Percentiles rank a stretch among this genome's conserved stretches.
Conservation (phyloP, 2,888 invertebrate species). For the Lamproptera curius region DNA sequence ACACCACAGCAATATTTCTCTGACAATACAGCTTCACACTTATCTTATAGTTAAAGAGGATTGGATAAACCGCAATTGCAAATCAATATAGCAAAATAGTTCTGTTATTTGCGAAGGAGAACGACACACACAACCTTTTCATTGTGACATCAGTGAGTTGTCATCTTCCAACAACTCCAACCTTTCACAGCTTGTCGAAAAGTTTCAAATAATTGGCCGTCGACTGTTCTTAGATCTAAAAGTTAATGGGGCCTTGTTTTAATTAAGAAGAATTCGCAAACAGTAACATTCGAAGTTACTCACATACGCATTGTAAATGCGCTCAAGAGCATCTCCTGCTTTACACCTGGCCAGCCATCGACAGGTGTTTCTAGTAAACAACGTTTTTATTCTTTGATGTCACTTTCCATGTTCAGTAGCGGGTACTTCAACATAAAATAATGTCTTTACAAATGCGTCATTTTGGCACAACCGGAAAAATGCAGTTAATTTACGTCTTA, state of each 20-base stretch:
- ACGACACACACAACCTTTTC: neutral
- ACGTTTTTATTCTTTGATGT: neutral
- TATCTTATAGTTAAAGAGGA: neutral
- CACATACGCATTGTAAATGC: too few species aligned
- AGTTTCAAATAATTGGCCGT: too few species aligned
- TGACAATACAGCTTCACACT: neutral
- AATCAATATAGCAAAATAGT: neutral
- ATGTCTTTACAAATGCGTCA: neutral
- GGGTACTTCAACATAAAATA: neutral
- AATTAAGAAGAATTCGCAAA: too few species aligned
- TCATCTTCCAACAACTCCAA: neutral
- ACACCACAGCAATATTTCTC: neutral
- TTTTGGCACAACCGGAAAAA: neutral
- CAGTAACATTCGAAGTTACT: too few species aligned
- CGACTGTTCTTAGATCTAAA: neutral
- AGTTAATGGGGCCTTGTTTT: neutral
- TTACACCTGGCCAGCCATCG: too few species aligned
- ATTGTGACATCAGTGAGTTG: neutral
- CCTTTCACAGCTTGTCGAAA: neutral
- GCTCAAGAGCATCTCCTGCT: too few species aligned
- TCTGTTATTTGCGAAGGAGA: neutral
- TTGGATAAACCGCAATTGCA: neutral
- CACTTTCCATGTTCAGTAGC: too few species aligned
- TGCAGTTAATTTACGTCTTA: neutral
- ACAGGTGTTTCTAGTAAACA: neutral